Conservation (phyloP, 2,113 vertebrate genomes). For the Carassius carassius region DNA sequence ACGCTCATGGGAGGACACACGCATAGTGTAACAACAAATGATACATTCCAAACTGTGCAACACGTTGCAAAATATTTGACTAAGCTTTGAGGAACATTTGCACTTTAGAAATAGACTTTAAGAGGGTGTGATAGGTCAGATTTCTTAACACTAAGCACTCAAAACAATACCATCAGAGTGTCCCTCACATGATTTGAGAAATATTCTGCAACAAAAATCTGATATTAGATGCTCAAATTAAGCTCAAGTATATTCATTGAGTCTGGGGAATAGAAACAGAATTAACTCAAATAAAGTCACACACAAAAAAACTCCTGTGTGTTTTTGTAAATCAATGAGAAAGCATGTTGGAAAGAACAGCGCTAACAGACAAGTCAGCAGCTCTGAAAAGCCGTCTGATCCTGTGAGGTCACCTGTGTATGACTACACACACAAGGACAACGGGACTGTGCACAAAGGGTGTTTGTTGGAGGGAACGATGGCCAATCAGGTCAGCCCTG, state of each 20-base stretch:
- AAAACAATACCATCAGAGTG: constrained; percentile 32
- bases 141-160: constrained; percentile 33
- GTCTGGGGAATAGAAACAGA: background rate
- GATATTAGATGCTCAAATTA: background rate
- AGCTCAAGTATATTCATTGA: background rate
- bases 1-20: background rate
- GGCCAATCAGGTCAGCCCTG: constrained; percentile 30
- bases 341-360: background rate
- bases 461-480: constrained; percentile 23
- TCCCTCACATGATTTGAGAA: background rate
- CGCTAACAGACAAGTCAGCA: constrained; percentile 53
- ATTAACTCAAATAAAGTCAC: background rate
- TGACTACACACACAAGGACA: background rate
- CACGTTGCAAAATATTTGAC: constrained; percentile 47
- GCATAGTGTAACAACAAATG: constrained; percentile 33
- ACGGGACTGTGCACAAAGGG: background rate
- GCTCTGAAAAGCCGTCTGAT: constrained; percentile 61
- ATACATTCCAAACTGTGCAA: constrained; percentile 44
- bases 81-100: background rate
- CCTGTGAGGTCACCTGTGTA: constrained; percentile 59
- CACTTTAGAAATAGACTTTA: constrained; percentile 13
- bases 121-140: constrained; percentile 5
- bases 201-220: background rate
- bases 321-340: background rate
- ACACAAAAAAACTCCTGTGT: background rate